A percentile compares a stretch with the other conserved stretches of the same genome.
These are phyloP conservation scores for Phoebastria nigripes DNA, from an alignment of 2,797 vertebrate genomes.

Conservation along the genomic window DNA sequence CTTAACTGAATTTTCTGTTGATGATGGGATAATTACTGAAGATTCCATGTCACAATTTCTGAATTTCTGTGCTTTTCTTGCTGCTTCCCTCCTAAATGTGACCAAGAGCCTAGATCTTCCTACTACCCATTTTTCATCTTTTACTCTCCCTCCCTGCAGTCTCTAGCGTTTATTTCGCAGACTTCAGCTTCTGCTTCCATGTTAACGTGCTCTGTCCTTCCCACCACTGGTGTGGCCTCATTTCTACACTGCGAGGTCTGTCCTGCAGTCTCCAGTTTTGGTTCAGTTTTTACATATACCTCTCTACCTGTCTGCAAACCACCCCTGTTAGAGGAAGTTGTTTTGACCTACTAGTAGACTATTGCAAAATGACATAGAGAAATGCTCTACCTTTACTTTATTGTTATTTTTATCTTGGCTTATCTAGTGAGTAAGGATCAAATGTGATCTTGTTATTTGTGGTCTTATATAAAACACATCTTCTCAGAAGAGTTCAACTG, in stretches of 20 bases:
- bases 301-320: background rate
- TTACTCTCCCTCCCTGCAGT: background rate
- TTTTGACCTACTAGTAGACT: background rate
- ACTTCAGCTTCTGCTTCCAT: background rate
- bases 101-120: background rate
- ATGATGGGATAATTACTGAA: background rate
- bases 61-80: background rate
- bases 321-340: background rate
- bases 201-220: background rate
- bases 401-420: background rate
- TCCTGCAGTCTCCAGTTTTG: background rate
- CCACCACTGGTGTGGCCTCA: background rate
- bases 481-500: background rate
- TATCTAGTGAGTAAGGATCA: background rate
- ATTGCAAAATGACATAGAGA: background rate
- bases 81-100: background rate
- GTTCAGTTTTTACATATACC: background rate
- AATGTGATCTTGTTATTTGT: background rate
- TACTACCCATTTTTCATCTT: background rate
- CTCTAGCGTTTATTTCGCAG: background rate
- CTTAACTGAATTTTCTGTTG: background rate
- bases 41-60: background rate
- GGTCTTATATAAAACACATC: background rate
- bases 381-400: background rate
- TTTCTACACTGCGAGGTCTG: background rate